These are phyloP conservation scores for Caenorhabditis sp. DNA, from an alignment of 2,888 invertebrate species.

Conservation along the genomic window DNA sequence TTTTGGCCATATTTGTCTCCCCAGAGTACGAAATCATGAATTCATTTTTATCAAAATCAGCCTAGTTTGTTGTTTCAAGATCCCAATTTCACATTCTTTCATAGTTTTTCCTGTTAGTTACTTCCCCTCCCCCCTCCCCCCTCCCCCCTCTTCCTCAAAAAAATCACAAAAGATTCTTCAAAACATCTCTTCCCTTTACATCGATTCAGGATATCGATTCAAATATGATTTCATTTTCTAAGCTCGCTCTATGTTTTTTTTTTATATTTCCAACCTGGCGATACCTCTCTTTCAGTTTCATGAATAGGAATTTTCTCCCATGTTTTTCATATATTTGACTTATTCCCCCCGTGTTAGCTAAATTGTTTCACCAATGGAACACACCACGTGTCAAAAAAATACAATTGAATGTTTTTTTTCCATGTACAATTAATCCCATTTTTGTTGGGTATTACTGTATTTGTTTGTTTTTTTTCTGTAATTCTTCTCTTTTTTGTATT, in stretches of 20 bases:
- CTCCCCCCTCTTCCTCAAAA: slow-evolving; percentile 10
- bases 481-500: neutral
- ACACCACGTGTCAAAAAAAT: neutral
- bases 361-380: neutral
- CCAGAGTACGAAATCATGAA: too few relatives aligned
- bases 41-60: too few relatives aligned
- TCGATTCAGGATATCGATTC: slow-evolving; percentile 1
- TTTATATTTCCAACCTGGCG: neutral
- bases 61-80: neutral
- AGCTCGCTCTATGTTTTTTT: neutral
- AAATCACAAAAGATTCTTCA: neutral
- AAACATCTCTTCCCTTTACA: neutral
- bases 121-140: slow-evolving; percentile 8
- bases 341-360: neutral
- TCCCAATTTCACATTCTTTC: neutral
- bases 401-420: neutral
- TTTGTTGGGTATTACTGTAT: neutral
- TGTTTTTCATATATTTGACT: neutral
- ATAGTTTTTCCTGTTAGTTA: neutral
- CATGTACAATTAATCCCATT: neutral
- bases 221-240: neutral
- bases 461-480: neutral
- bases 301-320: neutral
- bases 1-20: too few relatives aligned
- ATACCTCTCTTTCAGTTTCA: neutral